Evolutionary conservation across 2,797 vertebrate species (phyloP), one percentile per base, ranked within the genome.

Genomic region (Platalea minor): DNA sequence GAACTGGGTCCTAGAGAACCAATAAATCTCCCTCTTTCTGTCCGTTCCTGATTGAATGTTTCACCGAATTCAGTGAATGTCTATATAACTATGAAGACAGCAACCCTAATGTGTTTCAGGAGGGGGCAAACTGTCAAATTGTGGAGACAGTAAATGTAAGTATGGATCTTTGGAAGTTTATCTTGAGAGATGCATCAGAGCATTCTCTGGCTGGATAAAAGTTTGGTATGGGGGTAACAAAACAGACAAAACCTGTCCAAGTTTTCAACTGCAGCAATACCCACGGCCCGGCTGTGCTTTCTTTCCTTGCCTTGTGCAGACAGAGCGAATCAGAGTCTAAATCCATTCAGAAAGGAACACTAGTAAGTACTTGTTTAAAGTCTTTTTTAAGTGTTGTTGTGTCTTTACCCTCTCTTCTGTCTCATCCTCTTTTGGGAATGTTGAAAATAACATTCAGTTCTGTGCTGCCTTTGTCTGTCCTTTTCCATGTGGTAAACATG

Each of bases 401-500:
- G 95, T 93, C 96, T 97, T 85, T 93, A 90, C 37, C 63, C 91
- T 81, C 53, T 84, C 81, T 96, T 81, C 96, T 97, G 96, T 94
- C 93, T 97, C 89, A 91, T 96, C 91, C 92, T 74, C 86, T 96
- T 97, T 97, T 95, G 95, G 94, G 87, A 97, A 86, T 68, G 88
- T 95, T 97, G 97, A 96, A 98, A 97, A 98, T 97, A 98, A 95
- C 95, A 88, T 88, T 94, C 70, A 91, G 89, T 87, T 97, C 94
- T 97, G 77, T 96, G 94, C 92, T 96, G 88, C 69, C 93, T 95
- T 91, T 97, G 95, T 95, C 88, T 97, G 92, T 96, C 79, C 92
- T 97, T 97, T 97, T 93, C 96, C 95, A 91, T 92, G 94, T 92
- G 56, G 91, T 97, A 97, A 98, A 97, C 93, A 95, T 84, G 92